phyloP scores from a whole-genome alignment of 2,797 vertebrate species.

The Poeciliopsis presidionis region DNA sequence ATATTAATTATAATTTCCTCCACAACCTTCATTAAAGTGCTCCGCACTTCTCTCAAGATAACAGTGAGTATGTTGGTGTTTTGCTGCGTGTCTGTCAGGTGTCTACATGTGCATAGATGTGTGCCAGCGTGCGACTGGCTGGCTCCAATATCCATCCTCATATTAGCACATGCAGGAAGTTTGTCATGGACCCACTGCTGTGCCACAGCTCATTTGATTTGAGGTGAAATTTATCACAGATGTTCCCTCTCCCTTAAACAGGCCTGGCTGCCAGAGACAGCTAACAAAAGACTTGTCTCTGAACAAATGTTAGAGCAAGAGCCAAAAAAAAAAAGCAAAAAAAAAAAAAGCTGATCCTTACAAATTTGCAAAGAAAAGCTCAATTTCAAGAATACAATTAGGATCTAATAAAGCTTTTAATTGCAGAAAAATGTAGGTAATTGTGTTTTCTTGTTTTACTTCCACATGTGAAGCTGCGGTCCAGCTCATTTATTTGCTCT shows the following conservation, averaged over 20 bases:
- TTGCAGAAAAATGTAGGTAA: not conserved
- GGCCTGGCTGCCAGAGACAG: conserved; percentile 69
- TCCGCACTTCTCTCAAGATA: conserved; percentile 21
- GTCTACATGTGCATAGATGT: conserved; percentile 23
- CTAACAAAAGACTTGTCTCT: conserved; percentile 68
- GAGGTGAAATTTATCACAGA: conserved; percentile 81
- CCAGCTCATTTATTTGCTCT: conserved; percentile 24
- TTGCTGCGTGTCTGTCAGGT: conserved; percentile 21
- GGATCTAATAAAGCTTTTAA: not conserved
- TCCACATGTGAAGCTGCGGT: conserved; percentile 15
- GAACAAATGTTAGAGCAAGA: conserved; percentile 50
- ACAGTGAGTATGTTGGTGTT: conserved; percentile 11
- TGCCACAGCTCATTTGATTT: conserved; percentile 80
- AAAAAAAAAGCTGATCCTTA: conserved; percentile 33
- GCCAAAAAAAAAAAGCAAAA: conserved; percentile 22
- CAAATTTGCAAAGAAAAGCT: conserved; percentile 43
- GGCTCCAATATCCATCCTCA: conserved; percentile 68
- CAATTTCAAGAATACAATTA: conserved; percentile 47
- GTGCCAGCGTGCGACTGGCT: conserved; percentile 61
- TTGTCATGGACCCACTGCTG: conserved; percentile 75
- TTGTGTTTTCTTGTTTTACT: not conserved
- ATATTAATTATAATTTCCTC: conserved; percentile 23
- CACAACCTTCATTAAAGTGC: conserved; percentile 18
- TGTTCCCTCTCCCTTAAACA: conserved; percentile 72
- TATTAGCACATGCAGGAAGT: conserved; percentile 76